Base-by-base conservation (phyloP, 1,140 invertebrate genomes). In the Prorops nasuta region DNA sequence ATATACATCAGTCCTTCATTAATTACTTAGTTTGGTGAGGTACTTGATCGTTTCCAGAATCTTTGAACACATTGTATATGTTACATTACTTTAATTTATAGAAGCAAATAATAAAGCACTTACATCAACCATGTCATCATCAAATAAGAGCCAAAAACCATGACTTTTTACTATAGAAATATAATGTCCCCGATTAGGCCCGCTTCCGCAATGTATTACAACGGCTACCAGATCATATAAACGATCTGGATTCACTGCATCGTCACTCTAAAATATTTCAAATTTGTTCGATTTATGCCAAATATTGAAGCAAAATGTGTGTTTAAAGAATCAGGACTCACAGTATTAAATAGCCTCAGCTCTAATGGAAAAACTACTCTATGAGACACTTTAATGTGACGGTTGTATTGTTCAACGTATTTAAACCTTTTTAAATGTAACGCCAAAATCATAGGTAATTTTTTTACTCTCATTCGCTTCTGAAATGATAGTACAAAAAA, bases 61-160 rank as follows among this genome's bases (percentile, higher is more conserved):
- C n/a, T n/a, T n/a, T n/a, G n/a, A n/a, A n/a, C n/a, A n/a, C n/a
- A n/a, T n/a, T n/a, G n/a, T n/a, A n/a, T n/a, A n/a, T n/a, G n/a
- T n/a, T n/a, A n/a, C n/a, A n/a, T n/a, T n/a, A n/a, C n/a, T n/a
- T n/a, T n/a, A n/a, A 28, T 10, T 28, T 28, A 10, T 4, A 28
- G 24, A 28, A 28, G 4, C 24, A 28, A 28, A 6, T 28, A 6
- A 6, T 28, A 18, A 18, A 51, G 14, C 56, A 87, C 90, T 89
- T 83, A 97, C 94, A 84, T 99, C 96, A 49, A 99, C 97, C 86
- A 98, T 94, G 76, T 99, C 98, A 80, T 99, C 97, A 78, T 99
- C 98, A 81, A 99, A 99, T 1, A 99, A 84, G 54, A 99, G 81
- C 98, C 97, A 99, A 74, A 98, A 95, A 21, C 96, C 94, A 79